phyloP scores from a whole-genome alignment of 2,797 vertebrate species.

The Mionectes olivaceus region DNA sequence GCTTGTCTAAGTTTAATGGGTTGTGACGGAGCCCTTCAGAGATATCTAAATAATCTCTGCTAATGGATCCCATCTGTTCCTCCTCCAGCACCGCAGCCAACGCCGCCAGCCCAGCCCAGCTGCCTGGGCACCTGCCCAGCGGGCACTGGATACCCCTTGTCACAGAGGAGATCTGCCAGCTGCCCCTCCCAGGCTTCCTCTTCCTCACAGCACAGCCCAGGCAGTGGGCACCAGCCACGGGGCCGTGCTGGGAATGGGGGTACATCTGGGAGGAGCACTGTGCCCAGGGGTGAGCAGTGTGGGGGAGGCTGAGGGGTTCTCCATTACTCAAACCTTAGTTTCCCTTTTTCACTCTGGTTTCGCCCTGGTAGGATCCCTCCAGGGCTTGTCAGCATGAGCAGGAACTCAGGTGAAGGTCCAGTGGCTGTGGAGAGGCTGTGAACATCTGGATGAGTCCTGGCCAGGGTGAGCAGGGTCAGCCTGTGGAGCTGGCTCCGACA shows the following conservation, averaged over 20 bases:
- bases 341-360: not conserved
- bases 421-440: not conserved
- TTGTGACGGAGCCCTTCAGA: slow-evolving; percentile 32
- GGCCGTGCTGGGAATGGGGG: not conserved
- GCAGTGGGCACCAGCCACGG: not conserved
- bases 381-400: not conserved
- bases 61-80: slow-evolving; percentile 64
- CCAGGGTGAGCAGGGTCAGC: not conserved
- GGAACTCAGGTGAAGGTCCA: not conserved
- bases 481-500: rapidly evolving
- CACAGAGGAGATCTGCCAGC: not conserved
- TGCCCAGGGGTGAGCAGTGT: not conserved
- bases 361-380: not conserved
- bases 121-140: not conserved
- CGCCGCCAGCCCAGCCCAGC: rapidly evolving
- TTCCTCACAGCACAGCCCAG: not conserved
- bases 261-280: not conserved
- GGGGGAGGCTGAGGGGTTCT: not conserved
- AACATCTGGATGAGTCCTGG: not conserved
- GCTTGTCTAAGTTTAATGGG: slow-evolving; percentile 43
- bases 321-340: not conserved
- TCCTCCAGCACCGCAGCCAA: not conserved
- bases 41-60: slow-evolving; percentile 42
- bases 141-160: not conserved
- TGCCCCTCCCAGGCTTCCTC: not conserved